Evolutionary conservation across 2,797 vertebrate species (phyloP), one percentile per base, ranked within the genome.

Genomic region (Poecile montanus): DNA sequence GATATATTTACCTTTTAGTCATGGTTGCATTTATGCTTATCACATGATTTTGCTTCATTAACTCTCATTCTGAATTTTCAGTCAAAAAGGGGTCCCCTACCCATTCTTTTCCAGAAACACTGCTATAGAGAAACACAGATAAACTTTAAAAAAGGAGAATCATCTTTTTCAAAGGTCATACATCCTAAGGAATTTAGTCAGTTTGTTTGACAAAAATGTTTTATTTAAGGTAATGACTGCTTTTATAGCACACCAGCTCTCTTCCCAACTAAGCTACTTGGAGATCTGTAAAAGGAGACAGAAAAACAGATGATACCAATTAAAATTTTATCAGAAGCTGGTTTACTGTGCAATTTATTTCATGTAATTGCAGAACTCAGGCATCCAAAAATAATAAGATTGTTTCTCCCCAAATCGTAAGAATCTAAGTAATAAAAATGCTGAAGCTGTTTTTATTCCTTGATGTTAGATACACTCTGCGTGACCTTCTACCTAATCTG

Each of bases 401-500:
- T 5, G 6, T 40, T 89, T 82, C 29, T 51, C 32, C 20, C 5
- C 11, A 44, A 80, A 73, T 56, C 10, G 6, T 38, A 73, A 54
- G 61, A 75, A 84, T 88, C 66, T 53, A 81, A 89, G 44, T 47
- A 88, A 85, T 60, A 88, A 78, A 88, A 73, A 57, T 50, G 5
- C 75, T 57, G 51, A 60, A 32, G 42, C 48, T 91, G n/a, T 0
- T 92, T 88, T 93, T 73, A 60, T 84, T 78, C 63, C 30, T 76
- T 60, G 56, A n/a, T 63, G 21, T 74, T 85, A 87, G 53, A 82
- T 68, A 51, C n/a, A 75, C 76, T 93, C 60, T 48, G 19, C 3
- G 5, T 94, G 92, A 94, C 94, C 89, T 96, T 84, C 76, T 84
- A 50, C 73, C 70, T 88, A 78, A 40, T 54, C 66, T 81, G 50